Evolutionary conservation across 2,113 vertebrate genomes (phyloP).

Genomic region (Coryphaenoides rupestris): DNA sequence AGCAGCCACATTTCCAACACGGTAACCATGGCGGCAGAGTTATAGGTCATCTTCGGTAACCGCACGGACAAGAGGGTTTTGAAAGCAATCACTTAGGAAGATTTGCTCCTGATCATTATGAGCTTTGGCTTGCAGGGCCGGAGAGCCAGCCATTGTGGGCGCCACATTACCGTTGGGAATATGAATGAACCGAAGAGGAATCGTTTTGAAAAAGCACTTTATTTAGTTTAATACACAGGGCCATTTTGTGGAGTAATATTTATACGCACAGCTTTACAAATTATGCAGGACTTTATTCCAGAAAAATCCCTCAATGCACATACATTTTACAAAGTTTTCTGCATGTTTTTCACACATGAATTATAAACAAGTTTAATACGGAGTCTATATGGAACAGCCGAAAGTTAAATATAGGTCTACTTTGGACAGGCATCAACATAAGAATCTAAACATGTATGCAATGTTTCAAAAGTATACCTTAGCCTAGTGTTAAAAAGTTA

Average conservation of each 20-base stretch:
- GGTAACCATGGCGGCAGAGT: conserved; percentile 37
- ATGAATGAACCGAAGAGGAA: neutral
- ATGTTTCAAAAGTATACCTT: neutral
- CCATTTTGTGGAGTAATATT: conserved; percentile 46
- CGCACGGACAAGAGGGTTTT: neutral
- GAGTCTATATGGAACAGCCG: conserved; percentile 29
- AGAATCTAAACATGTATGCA: conserved; percentile 3
- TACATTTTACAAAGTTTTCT: conserved; percentile 52
- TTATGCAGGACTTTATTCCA: conserved; percentile 34
- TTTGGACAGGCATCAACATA: conserved; percentile 13
- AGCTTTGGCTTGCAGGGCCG: neutral
- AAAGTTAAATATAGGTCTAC: conserved; percentile 39
- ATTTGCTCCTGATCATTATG: conserved; percentile 5
- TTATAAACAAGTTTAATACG: conserved; percentile 31
- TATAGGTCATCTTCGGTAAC: conserved; percentile 22
- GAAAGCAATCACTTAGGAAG: neutral
- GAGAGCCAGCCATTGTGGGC: conserved; percentile 10
- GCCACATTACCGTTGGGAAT: conserved; percentile 1
- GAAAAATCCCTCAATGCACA: conserved; percentile 45
- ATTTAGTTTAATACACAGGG: conserved; percentile 59
- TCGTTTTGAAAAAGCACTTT: conserved; percentile 49
- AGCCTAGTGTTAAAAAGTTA: conserved; percentile 24
- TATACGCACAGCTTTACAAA: conserved; percentile 64
- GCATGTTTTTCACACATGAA: conserved; percentile 28
- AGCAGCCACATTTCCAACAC: conserved; percentile 67